A percentile compares a stretch with the other conserved stretches of the same genome.
Evolutionary conservation across 1,140 invertebrate genomes (phyloP).

Genomic region (Plodia interpunctella): DNA sequence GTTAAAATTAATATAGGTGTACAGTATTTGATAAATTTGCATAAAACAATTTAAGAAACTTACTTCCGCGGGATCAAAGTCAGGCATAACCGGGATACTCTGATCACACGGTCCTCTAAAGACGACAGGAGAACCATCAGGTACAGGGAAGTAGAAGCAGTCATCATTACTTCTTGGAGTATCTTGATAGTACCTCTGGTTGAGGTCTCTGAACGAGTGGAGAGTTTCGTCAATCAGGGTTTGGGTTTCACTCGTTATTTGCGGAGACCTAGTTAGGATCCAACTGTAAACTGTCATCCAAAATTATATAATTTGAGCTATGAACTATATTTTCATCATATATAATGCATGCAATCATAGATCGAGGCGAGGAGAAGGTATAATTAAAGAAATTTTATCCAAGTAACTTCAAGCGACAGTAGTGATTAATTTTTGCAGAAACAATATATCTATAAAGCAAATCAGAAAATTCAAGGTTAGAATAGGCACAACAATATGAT

Average conservation of each 20-base stretch:
- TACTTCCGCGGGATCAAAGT: slow-evolving; percentile 39
- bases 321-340: too few relatives aligned
- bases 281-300: slow-evolving; percentile 40
- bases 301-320: neutral
- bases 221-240: slow-evolving; percentile 26
- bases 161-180: slow-evolving; percentile 26
- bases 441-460: too few relatives aligned
- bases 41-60: too few relatives aligned
- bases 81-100: slow-evolving; percentile 34
- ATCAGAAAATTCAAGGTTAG: too few relatives aligned
- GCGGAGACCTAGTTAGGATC: slow-evolving; percentile 35
- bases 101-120: slow-evolving; percentile 45
- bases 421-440: too few relatives aligned
- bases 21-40: too few relatives aligned
- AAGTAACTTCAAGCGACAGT: too few relatives aligned
- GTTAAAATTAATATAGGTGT: too few relatives aligned
- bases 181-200: slow-evolving; percentile 28
- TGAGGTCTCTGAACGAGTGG: slow-evolving; percentile 28
- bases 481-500: too few relatives aligned
- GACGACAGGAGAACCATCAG: slow-evolving; percentile 26
- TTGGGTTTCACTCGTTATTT: slow-evolving; percentile 22
- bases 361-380: too few relatives aligned
- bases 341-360: too few relatives aligned
- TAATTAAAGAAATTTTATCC: too few relatives aligned
- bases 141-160: slow-evolving; percentile 44